Evolutionary conservation across 2,888 invertebrate genomes (phyloP).

Genomic region (Drosophila cognata): DNA sequence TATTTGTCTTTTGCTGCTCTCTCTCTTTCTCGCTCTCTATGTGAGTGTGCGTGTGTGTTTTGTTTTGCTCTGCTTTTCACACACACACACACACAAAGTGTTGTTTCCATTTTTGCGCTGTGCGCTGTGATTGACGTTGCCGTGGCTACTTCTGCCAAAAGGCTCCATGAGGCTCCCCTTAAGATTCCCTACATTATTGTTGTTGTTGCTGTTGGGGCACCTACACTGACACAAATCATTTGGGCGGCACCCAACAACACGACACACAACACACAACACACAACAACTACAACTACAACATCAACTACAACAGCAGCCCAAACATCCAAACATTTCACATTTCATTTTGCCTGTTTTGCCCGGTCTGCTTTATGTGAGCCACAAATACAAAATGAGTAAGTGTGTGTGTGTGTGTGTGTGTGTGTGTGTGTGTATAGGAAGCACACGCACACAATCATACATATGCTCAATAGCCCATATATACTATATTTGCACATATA

Average conservation of each 20-base stretch:
- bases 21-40: background rate
- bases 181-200: slow-evolving; percentile 35
- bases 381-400: slow-evolving; percentile 52
- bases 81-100: slow-evolving; percentile 28
- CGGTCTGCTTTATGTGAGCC: slow-evolving; percentile 53
- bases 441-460: slow-evolving; percentile 8
- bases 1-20: slow-evolving; percentile 37
- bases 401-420: slow-evolving; percentile 23
- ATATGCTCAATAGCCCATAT: slow-evolving; percentile 34
- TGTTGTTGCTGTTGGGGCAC: slow-evolving; percentile 46
- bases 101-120: slow-evolving; percentile 58
- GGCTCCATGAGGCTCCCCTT: slow-evolving; percentile 42
- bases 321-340: slow-evolving; percentile 72
- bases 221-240: slow-evolving; percentile 81
- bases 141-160: slow-evolving; percentile 57
- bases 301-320: slow-evolving; percentile 55
- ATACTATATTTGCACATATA: slow-evolving; percentile 34
- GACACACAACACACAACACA: slow-evolving; percentile 7
- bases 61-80: slow-evolving; percentile 61
- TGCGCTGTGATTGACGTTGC: slow-evolving; percentile 73
- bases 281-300: slow-evolving; percentile 32
- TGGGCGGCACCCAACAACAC: slow-evolving; percentile 83
- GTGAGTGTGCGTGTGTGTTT: slow-evolving; percentile 34
- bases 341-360: slow-evolving; percentile 59
- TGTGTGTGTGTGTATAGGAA: slow-evolving; percentile 4